Evolutionary conservation across 2,888 invertebrate species (phyloP).

Genomic region (Resseliella maxima): DNA sequence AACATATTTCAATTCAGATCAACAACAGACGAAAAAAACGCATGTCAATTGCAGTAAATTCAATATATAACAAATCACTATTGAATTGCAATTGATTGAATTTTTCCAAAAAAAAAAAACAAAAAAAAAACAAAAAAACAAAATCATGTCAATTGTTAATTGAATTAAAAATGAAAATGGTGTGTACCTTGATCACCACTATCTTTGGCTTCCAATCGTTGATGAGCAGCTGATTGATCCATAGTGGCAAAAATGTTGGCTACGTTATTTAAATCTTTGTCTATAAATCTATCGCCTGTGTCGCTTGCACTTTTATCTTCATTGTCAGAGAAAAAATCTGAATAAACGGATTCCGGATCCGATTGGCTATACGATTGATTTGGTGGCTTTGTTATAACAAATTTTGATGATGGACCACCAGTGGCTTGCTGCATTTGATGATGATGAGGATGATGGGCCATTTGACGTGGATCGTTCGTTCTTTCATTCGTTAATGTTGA

Average conservation of each 20-base stretch:
- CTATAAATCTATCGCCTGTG: not conserved
- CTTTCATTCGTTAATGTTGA: slow-evolving; percentile 58
- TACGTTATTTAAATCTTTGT: not conserved
- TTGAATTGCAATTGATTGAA: too few relatives aligned
- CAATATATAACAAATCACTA: too few relatives aligned
- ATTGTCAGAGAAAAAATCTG: slow-evolving; percentile 16
- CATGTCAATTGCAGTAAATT: too few relatives aligned
- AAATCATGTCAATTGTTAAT: not conserved
- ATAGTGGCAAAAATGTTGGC: not conserved
- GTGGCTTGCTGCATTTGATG: not conserved
- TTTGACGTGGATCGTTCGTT: not conserved
- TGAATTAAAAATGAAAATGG: too few relatives aligned
- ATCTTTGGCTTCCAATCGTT: not conserved
- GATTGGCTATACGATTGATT: slow-evolving; percentile 21
- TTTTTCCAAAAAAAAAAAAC: too few relatives aligned
- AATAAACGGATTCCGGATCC: slow-evolving; percentile 32
- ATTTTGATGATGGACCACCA: not conserved
- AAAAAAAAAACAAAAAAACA: not conserved
- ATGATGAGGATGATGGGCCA: too few relatives aligned
- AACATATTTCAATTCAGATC: not conserved
- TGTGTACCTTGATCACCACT: slow-evolving; percentile 22
- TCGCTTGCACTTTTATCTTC: slow-evolving; percentile 60
- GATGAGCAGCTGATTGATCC: not conserved
- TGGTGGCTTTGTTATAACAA: not conserved
- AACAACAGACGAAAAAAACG: too few relatives aligned